These are phyloP conservation scores for Amaurobius ferox DNA, from an alignment of 2,888 invertebrate species.

Conservation along the genomic window DNA sequence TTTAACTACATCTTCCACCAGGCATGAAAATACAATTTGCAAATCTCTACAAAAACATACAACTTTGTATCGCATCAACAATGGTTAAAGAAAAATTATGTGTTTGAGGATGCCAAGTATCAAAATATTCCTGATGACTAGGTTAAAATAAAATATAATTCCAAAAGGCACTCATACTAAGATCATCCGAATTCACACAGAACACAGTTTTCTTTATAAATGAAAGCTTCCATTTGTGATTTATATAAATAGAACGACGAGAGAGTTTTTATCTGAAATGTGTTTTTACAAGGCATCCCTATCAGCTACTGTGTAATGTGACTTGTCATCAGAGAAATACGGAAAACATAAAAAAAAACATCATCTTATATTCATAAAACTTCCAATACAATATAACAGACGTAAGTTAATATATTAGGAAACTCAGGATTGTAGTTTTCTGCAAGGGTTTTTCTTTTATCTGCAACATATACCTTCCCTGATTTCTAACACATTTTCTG, in stretches of 20 bases:
- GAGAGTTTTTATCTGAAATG: not conserved
- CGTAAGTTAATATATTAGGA: slow-evolving; percentile 3
- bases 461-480: no score
- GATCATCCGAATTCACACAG: not conserved
- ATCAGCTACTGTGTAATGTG: slow-evolving; percentile 31
- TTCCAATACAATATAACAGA: not conserved
- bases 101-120: no score
- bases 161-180: not conserved
- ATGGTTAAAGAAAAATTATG: no score
- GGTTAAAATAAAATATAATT: no score
- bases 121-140: no score
- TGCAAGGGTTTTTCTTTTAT: no score
- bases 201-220: slow-evolving; percentile 9
- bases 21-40: no score
- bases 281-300: not conserved
- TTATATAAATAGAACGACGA: slow-evolving; percentile 43
- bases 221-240: slow-evolving; percentile 50
- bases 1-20: no score
- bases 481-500: no score
- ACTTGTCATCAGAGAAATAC: slow-evolving; percentile 36
- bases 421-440: not conserved
- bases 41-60: no score
- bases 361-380: not conserved
- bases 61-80: no score
- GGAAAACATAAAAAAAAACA: not conserved